A percentile compares a stretch with the other conserved stretches of the same genome.
Conservation (phyloP, 2,888 invertebrate species). For the Andrena trimmerana region DNA sequence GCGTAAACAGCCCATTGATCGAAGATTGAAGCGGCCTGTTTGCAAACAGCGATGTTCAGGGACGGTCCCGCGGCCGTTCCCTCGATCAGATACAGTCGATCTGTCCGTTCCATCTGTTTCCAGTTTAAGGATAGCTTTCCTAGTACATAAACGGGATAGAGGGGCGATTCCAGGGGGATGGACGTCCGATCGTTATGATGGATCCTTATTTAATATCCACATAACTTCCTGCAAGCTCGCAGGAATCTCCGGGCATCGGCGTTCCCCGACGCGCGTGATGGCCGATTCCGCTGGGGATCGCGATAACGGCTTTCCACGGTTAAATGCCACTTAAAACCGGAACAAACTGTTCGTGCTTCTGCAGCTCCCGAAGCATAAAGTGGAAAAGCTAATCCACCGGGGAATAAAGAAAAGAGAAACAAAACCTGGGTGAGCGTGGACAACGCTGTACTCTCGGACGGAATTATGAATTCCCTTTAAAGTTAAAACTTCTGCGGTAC, state of each 20-base stretch:
- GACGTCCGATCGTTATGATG: slow-evolving; percentile 66
- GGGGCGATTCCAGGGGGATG: slow-evolving; percentile 32
- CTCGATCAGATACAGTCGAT: slow-evolving; percentile 27
- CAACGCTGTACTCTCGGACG: no score
- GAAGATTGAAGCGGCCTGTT: slow-evolving; percentile 9
- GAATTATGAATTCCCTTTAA: no score
- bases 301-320: slow-evolving; percentile 15
- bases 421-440: no score
- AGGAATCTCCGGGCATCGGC: slow-evolving; percentile 58
- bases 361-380: background rate
- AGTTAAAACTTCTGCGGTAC: no score
- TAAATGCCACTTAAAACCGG: slow-evolving; percentile 21
- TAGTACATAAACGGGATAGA: slow-evolving; percentile 27
- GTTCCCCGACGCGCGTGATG: slow-evolving; percentile 55
- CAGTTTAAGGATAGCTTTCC: slow-evolving; percentile 43
- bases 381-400: background rate
- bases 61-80: slow-evolving; percentile 1
- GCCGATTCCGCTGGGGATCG: slow-evolving; percentile 26
- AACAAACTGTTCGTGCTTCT: background rate
- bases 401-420: background rate
- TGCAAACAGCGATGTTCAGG: slow-evolving; percentile 12
- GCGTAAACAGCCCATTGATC: background rate
- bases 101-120: slow-evolving; percentile 41
- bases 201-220: slow-evolving; percentile 74
- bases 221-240: slow-evolving; percentile 67